phyloP scores from a whole-genome alignment of 2,113 vertebrate species.

The Edolisoma coerulescens region DNA sequence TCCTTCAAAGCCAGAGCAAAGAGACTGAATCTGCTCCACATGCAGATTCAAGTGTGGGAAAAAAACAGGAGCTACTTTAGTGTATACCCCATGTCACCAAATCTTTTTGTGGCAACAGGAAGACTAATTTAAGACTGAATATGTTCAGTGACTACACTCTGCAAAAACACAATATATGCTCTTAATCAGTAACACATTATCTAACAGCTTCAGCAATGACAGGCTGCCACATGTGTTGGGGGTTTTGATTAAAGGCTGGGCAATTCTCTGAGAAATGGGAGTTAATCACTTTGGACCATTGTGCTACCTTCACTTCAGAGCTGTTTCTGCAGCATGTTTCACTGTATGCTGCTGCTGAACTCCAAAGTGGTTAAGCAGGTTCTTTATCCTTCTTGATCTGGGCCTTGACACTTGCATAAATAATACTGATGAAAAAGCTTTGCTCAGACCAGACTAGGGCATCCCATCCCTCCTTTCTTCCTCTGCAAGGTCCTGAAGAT shows the following conservation, averaged over 20 bases:
- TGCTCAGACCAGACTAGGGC: neutral
- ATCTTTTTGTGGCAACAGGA: neutral
- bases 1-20: neutral
- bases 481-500: neutral
- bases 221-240: neutral
- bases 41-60: neutral
- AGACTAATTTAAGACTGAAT: neutral
- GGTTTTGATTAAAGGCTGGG: neutral
- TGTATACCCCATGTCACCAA: neutral
- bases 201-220: neutral
- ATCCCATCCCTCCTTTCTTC: neutral
- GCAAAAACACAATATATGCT: neutral
- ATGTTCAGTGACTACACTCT: neutral
- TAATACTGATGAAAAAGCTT: neutral
- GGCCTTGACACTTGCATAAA: neutral
- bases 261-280: neutral
- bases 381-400: neutral
- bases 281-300: neutral
- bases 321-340: neutral
- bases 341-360: neutral
- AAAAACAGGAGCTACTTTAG: neutral
- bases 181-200: constrained; percentile 15
- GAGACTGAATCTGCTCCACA: neutral
- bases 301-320: neutral
- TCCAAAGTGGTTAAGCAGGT: neutral